phyloP scores from a whole-genome alignment of 1,140 invertebrate species.

The Bombus sylvicola region DNA sequence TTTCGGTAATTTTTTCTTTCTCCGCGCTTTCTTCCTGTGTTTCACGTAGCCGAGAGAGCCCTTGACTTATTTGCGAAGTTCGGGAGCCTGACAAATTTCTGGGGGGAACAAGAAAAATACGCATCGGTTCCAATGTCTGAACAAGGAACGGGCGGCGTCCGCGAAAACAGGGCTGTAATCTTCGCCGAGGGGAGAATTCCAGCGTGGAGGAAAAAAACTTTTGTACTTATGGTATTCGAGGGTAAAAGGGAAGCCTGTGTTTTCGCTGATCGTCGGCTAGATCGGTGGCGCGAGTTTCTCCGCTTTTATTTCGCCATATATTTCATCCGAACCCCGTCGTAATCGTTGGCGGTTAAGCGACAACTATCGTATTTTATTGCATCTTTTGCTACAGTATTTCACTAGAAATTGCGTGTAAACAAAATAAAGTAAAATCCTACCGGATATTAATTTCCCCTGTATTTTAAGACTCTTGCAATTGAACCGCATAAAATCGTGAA shows the following conservation, averaged over 20 bases:
- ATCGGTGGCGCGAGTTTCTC: neutral
- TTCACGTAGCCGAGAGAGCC: neutral
- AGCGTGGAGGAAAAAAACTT: conserved; percentile 49
- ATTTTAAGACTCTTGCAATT: neutral
- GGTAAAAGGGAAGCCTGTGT: conserved; percentile 32
- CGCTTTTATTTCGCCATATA: neutral
- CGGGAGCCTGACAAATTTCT: conserved; percentile 57
- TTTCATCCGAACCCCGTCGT: neutral
- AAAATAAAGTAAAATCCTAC: neutral
- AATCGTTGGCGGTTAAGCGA: neutral
- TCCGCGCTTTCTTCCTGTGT: neutral
- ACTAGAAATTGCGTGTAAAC: neutral
- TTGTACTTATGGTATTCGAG: conserved; percentile 41
- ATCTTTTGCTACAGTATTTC: neutral
- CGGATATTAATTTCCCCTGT: neutral
- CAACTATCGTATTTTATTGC: conserved; percentile 12
- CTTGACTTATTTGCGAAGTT: conserved; percentile 43
- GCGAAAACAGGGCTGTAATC: conserved; percentile 64
- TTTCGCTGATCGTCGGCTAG: conserved; percentile 31
- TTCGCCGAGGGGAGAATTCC: conserved; percentile 52
- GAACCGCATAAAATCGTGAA: neutral
- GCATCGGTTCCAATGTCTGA: conserved; percentile 63
- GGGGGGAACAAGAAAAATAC: conserved; percentile 63
- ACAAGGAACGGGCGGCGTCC: conserved; percentile 38
- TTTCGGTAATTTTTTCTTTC: neutral